Conservation (phyloP, 2,888 invertebrate genomes). For the Meliscaeva auricollis region DNA sequence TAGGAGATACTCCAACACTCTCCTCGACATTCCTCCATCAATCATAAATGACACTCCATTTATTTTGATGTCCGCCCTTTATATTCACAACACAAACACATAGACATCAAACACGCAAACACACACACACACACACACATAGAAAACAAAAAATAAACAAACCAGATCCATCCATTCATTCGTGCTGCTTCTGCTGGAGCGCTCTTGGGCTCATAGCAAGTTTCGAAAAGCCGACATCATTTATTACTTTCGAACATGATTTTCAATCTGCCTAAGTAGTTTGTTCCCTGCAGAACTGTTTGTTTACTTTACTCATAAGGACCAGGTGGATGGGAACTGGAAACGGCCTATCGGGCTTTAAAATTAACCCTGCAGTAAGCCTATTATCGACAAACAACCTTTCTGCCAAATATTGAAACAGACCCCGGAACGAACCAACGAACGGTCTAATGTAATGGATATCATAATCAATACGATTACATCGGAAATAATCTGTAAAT, state of each 20-base stretch:
- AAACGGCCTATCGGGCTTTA: slow-evolving; percentile 31
- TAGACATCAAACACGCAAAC: slow-evolving; percentile 21
- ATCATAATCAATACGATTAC: slow-evolving; percentile 74
- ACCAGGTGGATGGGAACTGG: slow-evolving; percentile 1
- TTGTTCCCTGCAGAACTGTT: slow-evolving; percentile 50
- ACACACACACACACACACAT: not conserved
- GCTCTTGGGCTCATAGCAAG: not conserved
- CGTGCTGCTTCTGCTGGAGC: not conserved
- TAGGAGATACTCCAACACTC: slow-evolving; percentile 27
- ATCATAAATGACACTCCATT: slow-evolving; percentile 74
- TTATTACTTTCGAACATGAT: slow-evolving; percentile 67
- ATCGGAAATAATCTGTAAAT: slow-evolving; percentile 67
- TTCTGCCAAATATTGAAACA: slow-evolving; percentile 66
- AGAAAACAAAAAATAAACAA: not conserved
- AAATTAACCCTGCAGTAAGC: slow-evolving; percentile 62
- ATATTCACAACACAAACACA: slow-evolving; percentile 10
- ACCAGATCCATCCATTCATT: not conserved
- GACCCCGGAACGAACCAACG: slow-evolving; percentile 10
- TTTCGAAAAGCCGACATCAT: slow-evolving; percentile 55
- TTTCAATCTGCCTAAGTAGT: slow-evolving; percentile 69
- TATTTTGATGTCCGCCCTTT: slow-evolving; percentile 48
- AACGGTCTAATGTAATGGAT: slow-evolving; percentile 51
- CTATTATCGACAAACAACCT: slow-evolving; percentile 68
- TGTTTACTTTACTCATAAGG: slow-evolving; percentile 22
- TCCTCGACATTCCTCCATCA: slow-evolving; percentile 53